These are phyloP conservation scores for Vannuccia rotundouncinata DNA, from an alignment of 2,888 invertebrate genomes.

Conservation along the genomic window DNA sequence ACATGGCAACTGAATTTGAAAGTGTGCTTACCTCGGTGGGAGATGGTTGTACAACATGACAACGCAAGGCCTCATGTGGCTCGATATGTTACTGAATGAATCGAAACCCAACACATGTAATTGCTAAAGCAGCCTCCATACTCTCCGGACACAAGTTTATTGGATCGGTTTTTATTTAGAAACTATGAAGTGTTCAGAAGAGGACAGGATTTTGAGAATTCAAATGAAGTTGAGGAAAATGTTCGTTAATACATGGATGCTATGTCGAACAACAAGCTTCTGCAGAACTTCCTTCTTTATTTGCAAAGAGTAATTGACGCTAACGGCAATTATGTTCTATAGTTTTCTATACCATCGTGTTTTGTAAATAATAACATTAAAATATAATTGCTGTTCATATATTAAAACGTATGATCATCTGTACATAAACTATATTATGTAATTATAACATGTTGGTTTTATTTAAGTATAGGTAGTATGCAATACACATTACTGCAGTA, in stretches of 20 bases:
- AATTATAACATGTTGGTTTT: no score
- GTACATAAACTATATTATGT: no score
- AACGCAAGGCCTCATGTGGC: background rate
- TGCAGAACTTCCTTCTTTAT: background rate
- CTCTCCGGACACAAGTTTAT: background rate
- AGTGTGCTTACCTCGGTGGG: background rate
- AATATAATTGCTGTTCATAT: conserved; percentile 44
- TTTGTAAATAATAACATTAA: background rate
- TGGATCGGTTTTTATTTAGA: background rate
- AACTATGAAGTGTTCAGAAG: background rate
- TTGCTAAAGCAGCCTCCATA: background rate
- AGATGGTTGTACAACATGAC: background rate
- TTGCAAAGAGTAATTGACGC: background rate
- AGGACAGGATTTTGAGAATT: background rate
- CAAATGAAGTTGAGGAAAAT: background rate
- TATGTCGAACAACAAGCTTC: background rate
- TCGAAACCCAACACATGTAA: background rate
- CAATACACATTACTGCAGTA: no score
- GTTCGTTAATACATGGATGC: background rate
- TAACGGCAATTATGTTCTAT: background rate
- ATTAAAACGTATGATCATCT: no score
- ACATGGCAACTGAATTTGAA: background rate
- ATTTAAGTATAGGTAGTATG: no score
- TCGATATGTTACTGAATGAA: background rate
- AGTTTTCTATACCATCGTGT: background rate